Evolutionary conservation across 1,140 invertebrate species (phyloP).

Genomic region (Penaeus vannamei): DNA sequence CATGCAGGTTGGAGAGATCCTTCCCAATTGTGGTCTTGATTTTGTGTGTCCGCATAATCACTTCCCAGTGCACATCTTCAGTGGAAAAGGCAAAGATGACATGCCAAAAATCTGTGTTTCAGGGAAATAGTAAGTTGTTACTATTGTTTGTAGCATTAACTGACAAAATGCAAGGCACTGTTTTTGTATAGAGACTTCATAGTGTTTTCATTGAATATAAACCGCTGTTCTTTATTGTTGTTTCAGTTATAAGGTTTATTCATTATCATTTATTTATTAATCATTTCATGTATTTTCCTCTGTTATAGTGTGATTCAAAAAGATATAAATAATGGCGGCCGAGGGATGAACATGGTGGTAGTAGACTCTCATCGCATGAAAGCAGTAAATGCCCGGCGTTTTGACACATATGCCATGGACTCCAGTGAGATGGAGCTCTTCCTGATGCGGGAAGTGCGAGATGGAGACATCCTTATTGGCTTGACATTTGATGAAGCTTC

Average conservation of each 20-base stretch:
- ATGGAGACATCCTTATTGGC: constrained; percentile 57
- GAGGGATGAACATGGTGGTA: constrained; percentile 58
- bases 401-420: constrained; percentile 59
- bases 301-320: constrained; percentile 51
- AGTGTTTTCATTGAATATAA: no score
- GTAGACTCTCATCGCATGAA: constrained; percentile 48
- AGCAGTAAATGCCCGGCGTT: constrained; percentile 47
- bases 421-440: constrained; percentile 56
- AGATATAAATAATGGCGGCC: constrained; percentile 55
- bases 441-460: constrained; percentile 42
- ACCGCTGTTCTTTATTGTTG: no score
- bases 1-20: constrained; percentile 54
- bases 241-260: no score
- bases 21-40: constrained; percentile 55
- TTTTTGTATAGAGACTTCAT: no score
- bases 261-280: background rate
- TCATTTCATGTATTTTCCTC: background rate
- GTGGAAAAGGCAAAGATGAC: constrained; percentile 52
- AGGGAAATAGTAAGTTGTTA: constrained; percentile 52
- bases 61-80: constrained; percentile 56
- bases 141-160: background rate
- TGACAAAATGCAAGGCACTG: no score
- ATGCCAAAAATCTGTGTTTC: constrained; percentile 55
- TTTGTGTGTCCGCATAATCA: constrained; percentile 51
- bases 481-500: constrained; percentile 60